phyloP scores from a whole-genome alignment of 1,140 invertebrate genomes.

The Epicauta chinensis region DNA sequence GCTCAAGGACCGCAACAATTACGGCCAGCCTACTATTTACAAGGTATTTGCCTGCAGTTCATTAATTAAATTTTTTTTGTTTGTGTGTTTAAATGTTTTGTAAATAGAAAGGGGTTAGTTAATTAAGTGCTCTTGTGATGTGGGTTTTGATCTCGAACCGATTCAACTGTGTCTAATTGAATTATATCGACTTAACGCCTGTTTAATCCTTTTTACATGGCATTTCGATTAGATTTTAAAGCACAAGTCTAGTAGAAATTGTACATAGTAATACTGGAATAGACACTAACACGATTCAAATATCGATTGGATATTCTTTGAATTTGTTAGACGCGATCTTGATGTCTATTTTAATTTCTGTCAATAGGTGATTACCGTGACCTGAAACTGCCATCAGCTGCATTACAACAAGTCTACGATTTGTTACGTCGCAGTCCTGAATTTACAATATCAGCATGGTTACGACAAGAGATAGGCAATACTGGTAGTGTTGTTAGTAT shows the following conservation, averaged over 20 bases:
- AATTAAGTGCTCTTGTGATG: not conserved
- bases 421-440: conserved; percentile 64
- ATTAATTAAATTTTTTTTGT: conserved; percentile 1
- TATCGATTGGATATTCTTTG: not conserved
- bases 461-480: conserved; percentile 73
- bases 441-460: conserved; percentile 70
- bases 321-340: too few species aligned
- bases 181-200: conserved; percentile 12
- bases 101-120: too few species aligned
- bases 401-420: conserved; percentile 59
- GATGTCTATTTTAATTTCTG: conserved; percentile 8
- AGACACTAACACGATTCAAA: too few species aligned
- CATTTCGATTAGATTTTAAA: too few species aligned
- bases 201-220: too few species aligned
- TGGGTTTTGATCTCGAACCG: conserved; percentile 9
- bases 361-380: conserved; percentile 64
- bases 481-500: conserved; percentile 77
- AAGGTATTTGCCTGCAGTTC: conserved; percentile 45
- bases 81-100: conserved; percentile 6
- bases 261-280: too few species aligned
- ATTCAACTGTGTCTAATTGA: conserved; percentile 10
- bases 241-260: too few species aligned
- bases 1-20: conserved; percentile 56
- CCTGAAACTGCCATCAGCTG: conserved; percentile 59
- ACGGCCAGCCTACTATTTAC: conserved; percentile 56